Conservation (phyloP, 2,888 invertebrate species). For the Calameuta pallipes region DNA sequence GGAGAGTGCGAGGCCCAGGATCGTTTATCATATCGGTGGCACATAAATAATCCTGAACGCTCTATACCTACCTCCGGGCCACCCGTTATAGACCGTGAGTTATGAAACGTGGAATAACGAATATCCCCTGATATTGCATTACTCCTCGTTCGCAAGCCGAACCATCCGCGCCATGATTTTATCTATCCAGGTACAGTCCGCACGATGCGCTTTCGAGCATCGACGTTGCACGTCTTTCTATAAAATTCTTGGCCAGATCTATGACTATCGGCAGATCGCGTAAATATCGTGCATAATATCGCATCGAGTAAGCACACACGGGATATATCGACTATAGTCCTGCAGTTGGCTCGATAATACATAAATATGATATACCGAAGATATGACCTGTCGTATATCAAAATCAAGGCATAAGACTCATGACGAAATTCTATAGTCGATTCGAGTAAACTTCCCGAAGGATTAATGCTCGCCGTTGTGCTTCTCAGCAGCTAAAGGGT, state of each 20-base stretch:
- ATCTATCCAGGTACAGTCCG: conserved; percentile 1
- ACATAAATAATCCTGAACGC: background rate
- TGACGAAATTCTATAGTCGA: too few species aligned
- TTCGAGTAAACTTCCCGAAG: too few species aligned
- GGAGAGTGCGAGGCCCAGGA: background rate
- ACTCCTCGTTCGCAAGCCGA: conserved; percentile 7
- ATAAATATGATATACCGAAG: too few species aligned
- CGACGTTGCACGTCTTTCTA: too few species aligned
- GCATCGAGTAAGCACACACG: too few species aligned
- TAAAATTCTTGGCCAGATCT: too few species aligned
- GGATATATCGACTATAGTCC: too few species aligned
- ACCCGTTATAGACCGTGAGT: conserved; percentile 12
- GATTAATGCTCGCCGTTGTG: conserved; percentile 32
- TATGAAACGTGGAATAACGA: conserved; percentile 34
- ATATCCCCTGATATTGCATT: conserved; percentile 21
- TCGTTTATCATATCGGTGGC: conserved; percentile 7
- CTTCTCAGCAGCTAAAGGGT: conserved; percentile 25
- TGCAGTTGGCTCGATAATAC: too few species aligned
- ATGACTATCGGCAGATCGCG: too few species aligned
- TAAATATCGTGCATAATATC: too few species aligned
- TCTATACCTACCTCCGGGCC: background rate
- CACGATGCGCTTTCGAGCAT: background rate
- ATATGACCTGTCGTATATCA: rapidly evolving
- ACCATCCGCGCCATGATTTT: background rate
- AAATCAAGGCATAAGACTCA: too few species aligned